These are phyloP conservation scores for Drosophila multiciliata DNA, from an alignment of 2,888 invertebrate species.

Conservation along the genomic window DNA sequence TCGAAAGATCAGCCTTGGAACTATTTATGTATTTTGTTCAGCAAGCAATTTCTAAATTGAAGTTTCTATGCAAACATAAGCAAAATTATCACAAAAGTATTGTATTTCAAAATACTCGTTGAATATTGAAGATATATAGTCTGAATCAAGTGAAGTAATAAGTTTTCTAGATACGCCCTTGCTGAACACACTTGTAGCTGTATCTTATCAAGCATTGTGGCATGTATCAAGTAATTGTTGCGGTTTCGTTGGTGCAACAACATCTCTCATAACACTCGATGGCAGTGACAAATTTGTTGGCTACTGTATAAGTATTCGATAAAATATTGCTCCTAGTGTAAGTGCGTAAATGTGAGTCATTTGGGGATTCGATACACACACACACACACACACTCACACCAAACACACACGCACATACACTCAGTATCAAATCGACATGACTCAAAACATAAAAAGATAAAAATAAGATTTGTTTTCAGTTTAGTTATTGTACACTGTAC, in stretches of 20 bases:
- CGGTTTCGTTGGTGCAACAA: slow-evolving; percentile 18
- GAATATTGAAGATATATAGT: background rate
- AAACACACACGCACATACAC: slow-evolving; percentile 1
- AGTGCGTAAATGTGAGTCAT: slow-evolving; percentile 13
- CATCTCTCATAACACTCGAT: slow-evolving; percentile 3
- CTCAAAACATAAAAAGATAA: slow-evolving; percentile 30
- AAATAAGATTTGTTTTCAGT: slow-evolving; percentile 11
- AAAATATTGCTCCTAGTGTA: background rate
- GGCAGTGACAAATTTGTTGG: slow-evolving; percentile 7
- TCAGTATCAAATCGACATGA: slow-evolving; percentile 32
- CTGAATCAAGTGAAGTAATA: background rate
- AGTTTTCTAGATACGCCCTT: background rate
- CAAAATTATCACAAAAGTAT: background rate
- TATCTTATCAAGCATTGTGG: slow-evolving; percentile 35
- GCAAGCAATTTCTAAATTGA: background rate
- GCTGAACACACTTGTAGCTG: slow-evolving; percentile 6
- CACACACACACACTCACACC: slow-evolving; percentile 1
- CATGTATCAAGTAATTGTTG: slow-evolving; percentile 30
- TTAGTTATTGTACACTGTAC: slow-evolving; percentile 12
- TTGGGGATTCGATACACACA: slow-evolving; percentile 21
- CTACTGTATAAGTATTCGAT: slow-evolving; percentile 17
- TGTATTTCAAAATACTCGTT: background rate
- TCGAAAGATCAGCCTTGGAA: background rate
- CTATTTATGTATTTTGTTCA: background rate
- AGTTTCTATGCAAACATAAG: background rate